phyloP scores from a whole-genome alignment of 2,888 invertebrate species.

The Lasius fuliginosus region DNA sequence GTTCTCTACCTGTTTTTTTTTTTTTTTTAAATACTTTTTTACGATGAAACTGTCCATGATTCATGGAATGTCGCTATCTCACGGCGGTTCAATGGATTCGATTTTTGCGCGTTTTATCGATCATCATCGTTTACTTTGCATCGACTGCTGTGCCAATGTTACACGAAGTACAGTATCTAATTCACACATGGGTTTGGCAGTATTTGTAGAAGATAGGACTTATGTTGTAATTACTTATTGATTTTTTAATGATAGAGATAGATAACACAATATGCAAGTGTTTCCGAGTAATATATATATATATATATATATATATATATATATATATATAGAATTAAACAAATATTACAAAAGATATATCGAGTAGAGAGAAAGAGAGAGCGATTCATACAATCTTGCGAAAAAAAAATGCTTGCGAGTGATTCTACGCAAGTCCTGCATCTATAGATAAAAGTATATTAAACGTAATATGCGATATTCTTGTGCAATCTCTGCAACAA shows the following conservation, averaged over 20 bases:
- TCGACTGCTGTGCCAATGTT: constrained; percentile 61
- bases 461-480: not conserved
- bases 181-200: constrained; percentile 82
- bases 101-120: constrained; percentile 61
- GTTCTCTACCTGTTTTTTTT: not conserved
- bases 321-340: not conserved
- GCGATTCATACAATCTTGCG: not conserved
- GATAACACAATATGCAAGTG: not conserved
- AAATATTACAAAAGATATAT: not conserved
- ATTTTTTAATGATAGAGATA: constrained; percentile 23
- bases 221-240: constrained; percentile 52
- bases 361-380: not conserved
- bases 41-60: not conserved
- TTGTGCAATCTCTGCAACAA: not conserved
- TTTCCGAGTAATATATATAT: not conserved
- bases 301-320: not conserved
- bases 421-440: not conserved
- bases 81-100: not conserved
- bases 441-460: not conserved
- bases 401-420: not conserved
- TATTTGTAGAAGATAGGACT: constrained; percentile 72
- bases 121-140: constrained; percentile 38
- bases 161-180: constrained; percentile 75
- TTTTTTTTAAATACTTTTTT: not conserved
- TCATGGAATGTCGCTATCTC: constrained; percentile 22